Conservation (phyloP, 1,140 invertebrate species). For the Bombus vancouverensis region DNA sequence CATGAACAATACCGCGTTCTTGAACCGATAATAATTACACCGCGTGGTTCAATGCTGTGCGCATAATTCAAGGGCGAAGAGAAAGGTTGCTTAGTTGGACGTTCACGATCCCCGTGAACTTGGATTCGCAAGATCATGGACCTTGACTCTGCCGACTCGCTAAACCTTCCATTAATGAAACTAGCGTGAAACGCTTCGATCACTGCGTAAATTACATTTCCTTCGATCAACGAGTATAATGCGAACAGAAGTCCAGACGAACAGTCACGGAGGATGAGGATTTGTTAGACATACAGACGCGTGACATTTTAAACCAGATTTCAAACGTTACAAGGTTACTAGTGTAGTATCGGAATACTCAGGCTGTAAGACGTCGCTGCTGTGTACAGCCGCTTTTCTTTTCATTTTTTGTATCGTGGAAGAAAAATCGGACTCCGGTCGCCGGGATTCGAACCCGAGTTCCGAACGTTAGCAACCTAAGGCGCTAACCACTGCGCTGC, state of each 20-base stretch:
- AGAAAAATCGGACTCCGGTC: no score
- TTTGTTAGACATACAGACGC: not conserved
- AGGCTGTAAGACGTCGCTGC: no score
- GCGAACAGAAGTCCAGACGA: not conserved
- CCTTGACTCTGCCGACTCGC: constrained; percentile 28
- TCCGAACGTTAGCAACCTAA: no score
- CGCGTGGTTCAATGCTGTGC: constrained; percentile 15
- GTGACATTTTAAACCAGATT: not conserved
- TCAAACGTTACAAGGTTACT: no score
- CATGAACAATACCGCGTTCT: constrained; percentile 13
- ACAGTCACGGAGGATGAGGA: not conserved
- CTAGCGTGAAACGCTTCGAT: no score
- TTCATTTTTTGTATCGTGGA: no score
- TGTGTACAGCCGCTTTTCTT: no score
- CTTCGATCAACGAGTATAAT: not conserved
- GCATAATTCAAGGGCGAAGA: constrained; percentile 39
- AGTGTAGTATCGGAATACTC: no score
- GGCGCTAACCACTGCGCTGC: no score
- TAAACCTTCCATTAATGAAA: constrained; percentile 8
- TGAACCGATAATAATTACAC: constrained; percentile 48
- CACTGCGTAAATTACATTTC: constrained; percentile 4
- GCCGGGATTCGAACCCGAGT: no score
- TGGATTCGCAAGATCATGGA: constrained; percentile 30
- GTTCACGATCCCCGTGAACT: constrained; percentile 36
- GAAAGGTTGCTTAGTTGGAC: constrained; percentile 42